Base-by-base conservation (phyloP, 1,140 invertebrate genomes). In the Lepidurus arcticus region DNA sequence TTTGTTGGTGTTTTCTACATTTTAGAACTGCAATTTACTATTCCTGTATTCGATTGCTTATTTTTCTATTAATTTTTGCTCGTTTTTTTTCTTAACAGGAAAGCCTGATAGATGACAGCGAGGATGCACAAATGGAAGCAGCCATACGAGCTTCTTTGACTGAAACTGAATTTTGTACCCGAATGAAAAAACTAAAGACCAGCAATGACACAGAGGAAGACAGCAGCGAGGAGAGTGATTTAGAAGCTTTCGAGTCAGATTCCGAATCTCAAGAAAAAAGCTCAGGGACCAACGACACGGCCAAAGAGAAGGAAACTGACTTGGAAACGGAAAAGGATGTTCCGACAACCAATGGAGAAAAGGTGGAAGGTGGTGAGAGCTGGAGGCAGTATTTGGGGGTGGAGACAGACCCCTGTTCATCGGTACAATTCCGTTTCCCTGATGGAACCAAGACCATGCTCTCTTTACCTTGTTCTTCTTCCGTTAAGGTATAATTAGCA, bases 51-150 rank as follows among this genome's bases (percentile, higher is more conserved):
- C 53, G 26, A 34, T 11, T 74, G 21, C 3, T 76, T 24, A 43
- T 16, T 34, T 24, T 34, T 34, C 4, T 76, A 47, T n/a, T 44
- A n/a, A 21, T 78, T 42, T 26, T 10, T 10, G 3, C 74, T 16
- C 42, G 26, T 16, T 24, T n/a, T 44, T 34, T 78, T 16, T 6
- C 11, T 76, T 42, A 13, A 11, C 26, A 77, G 80, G 78, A 81
- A 24, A 84, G 81, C 77, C 82, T 86, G 11, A 80, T 86, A n/a
- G 85, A 87, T 80, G 84, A 84, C 11, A 85, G 82, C 79, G 86
- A 87, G 81, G 85, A 87, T 44, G 82, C 82, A 75, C 86, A 87
- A 79, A 73, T 87, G 75, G 82, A 85, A 81, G 85, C 85, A 77
- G 86, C 86, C 13, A 85, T 87, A 74, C 78, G 83, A 79, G 85